phyloP scores from a whole-genome alignment of 2,113 vertebrate species.

The Polypterus bichir region DNA sequence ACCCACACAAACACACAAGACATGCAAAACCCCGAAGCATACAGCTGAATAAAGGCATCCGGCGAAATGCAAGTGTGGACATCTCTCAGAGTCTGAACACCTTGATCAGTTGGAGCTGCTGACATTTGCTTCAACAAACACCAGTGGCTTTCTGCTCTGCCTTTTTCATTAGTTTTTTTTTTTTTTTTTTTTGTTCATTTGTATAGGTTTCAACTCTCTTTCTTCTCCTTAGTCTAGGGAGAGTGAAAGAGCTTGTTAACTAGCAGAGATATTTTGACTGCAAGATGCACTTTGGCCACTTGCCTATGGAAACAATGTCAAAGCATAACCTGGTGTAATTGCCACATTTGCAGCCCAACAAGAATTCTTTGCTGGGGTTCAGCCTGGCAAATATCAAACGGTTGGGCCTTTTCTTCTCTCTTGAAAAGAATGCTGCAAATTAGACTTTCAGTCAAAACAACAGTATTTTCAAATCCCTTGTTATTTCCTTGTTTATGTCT shows the following conservation, averaged over 20 bases:
- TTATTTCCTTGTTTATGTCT: constrained; percentile 59
- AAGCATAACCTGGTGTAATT: constrained; percentile 96
- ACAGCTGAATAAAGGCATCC: constrained; percentile 41
- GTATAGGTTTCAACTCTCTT: constrained; percentile 71
- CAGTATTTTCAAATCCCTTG: constrained; percentile 47
- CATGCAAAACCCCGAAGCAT: background rate
- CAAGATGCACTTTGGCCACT: constrained; percentile 83
- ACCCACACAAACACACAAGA: too few relatives aligned
- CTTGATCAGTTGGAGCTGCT: constrained; percentile 68
- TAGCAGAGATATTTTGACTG: constrained; percentile 90
- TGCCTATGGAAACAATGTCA: constrained; percentile 95
- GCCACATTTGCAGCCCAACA: constrained; percentile 88
- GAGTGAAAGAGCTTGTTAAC: constrained; percentile 96
- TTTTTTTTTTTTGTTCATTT: constrained; percentile 53
- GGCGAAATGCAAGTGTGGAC: constrained; percentile 34
- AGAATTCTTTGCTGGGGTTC: constrained; percentile 71
- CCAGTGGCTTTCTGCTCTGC: constrained; percentile 53
- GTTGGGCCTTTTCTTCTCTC: constrained; percentile 51
- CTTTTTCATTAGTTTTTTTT: constrained; percentile 35
- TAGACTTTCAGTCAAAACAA: constrained; percentile 72
- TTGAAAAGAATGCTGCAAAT: constrained; percentile 76
- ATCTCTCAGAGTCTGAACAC: constrained; percentile 55
- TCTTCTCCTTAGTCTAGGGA: constrained; percentile 67
- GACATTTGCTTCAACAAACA: constrained; percentile 79
- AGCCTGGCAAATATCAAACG: constrained; percentile 86